These are phyloP conservation scores for Ischnus inquisitorius DNA, from an alignment of 2,888 invertebrate genomes.

Conservation along the genomic window DNA sequence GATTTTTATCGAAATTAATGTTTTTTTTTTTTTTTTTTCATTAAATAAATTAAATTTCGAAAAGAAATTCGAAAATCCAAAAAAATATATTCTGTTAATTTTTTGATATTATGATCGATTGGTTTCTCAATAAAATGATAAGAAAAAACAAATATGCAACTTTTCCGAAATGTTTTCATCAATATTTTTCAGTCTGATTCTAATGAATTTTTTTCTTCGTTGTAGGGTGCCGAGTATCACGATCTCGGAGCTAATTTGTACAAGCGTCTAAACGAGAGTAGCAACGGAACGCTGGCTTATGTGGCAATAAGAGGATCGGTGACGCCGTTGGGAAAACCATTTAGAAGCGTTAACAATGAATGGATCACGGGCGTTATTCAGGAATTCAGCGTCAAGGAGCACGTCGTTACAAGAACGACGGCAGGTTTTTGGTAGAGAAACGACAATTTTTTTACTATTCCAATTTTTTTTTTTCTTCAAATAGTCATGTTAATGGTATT, in stretches of 20 bases:
- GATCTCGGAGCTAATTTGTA: conserved; percentile 89
- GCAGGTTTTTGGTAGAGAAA: conserved; percentile 91
- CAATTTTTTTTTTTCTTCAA: no score
- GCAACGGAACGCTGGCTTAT: conserved; percentile 90
- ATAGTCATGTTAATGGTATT: no score
- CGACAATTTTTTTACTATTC: no score
- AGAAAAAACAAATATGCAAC: neutral
- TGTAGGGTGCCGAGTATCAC: conserved; percentile 90
- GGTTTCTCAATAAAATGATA: neutral
- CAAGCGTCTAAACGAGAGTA: conserved; percentile 88
- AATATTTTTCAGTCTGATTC: neutral
- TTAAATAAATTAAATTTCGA: conserved; percentile 21
- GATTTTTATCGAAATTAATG: conserved; percentile 47
- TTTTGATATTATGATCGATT: neutral
- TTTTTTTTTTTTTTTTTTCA: conserved; percentile 72
- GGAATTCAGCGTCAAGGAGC: conserved; percentile 92
- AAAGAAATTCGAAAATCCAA: no score
- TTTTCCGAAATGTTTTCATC: no score
- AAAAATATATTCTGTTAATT: no score
- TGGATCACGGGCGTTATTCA: conserved; percentile 93
- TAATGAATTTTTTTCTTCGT: conserved; percentile 19
- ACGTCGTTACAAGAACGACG: conserved; percentile 92
- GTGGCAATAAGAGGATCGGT: conserved; percentile 92
- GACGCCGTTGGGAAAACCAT: conserved; percentile 91
- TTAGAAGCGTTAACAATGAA: conserved; percentile 91